phyloP scores from a whole-genome alignment of 2,888 invertebrate genomes.

The Plebejus melissa region DNA sequence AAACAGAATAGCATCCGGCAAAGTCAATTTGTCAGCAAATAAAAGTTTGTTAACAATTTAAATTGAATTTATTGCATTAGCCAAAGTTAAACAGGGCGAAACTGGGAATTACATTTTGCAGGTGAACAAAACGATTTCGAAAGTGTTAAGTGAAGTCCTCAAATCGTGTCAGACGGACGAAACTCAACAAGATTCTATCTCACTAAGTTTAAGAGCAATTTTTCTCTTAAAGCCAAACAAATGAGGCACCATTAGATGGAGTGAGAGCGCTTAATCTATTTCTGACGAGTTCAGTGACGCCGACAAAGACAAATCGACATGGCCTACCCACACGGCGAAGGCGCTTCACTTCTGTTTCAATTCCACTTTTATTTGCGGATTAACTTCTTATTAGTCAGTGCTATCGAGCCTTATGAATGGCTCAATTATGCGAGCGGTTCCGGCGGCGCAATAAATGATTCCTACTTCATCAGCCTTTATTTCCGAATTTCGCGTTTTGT shows the following conservation, averaged over 20 bases:
- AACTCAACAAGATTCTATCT: conserved; percentile 73
- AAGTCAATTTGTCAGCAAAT: conserved; percentile 38
- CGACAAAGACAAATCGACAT: conserved; percentile 79
- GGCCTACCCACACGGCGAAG: conserved; percentile 78
- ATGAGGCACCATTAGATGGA: conserved; percentile 78
- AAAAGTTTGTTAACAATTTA: conserved; percentile 41
- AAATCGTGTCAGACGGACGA: conserved; percentile 68
- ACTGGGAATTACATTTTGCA: conserved; percentile 57
- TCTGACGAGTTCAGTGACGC: conserved; percentile 80
- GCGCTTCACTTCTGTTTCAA: conserved; percentile 78
- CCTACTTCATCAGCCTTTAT: conserved; percentile 32
- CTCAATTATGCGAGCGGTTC: conserved; percentile 66
- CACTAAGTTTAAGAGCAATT: conserved; percentile 73
- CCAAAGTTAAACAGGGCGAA: conserved; percentile 50
- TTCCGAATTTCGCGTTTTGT: conserved; percentile 7
- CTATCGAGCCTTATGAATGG: conserved; percentile 76
- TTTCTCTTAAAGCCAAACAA: conserved; percentile 79
- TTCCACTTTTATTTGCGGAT: conserved; percentile 79
- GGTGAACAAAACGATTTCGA: conserved; percentile 62
- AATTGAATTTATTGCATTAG: conserved; percentile 45
- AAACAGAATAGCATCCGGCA: conserved; percentile 38
- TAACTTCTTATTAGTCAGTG: conserved; percentile 79
- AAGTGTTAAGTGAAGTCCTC: conserved; percentile 61
- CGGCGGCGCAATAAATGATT: neutral
- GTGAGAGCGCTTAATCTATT: conserved; percentile 80